Evolutionary conservation across 1,140 invertebrate species (phyloP).

Genomic region (Cryptotermes secundus): DNA sequence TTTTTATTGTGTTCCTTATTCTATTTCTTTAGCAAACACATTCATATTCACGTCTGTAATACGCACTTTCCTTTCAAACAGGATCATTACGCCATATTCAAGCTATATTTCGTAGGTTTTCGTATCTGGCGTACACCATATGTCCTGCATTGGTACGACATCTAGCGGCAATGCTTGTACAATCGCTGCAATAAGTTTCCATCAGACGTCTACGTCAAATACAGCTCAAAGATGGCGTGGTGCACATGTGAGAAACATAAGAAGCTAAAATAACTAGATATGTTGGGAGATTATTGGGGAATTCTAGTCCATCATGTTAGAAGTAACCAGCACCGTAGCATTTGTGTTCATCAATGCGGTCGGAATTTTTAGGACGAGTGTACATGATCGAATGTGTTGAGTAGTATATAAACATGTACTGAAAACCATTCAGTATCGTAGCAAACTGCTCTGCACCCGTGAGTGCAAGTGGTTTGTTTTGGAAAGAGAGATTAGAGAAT

Average conservation of each 20-base stretch:
- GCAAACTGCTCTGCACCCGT: constrained; percentile 34
- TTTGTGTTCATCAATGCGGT: background rate
- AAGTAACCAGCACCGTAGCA: background rate
- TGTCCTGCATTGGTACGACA: background rate
- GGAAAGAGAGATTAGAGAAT: background rate
- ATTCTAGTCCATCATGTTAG: background rate
- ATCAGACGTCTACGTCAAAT: no score
- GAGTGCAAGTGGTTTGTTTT: constrained; percentile 33
- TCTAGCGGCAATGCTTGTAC: background rate
- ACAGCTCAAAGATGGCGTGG: no score
- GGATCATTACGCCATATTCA: no score
- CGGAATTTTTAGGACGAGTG: no score
- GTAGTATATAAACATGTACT: background rate
- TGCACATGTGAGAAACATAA: background rate
- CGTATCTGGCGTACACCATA: no score
- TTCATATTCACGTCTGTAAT: no score
- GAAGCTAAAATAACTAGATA: background rate
- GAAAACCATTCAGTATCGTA: background rate
- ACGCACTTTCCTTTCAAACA: no score
- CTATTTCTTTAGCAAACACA: no score
- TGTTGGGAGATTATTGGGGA: background rate
- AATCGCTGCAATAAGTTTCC: background rate
- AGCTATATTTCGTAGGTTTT: no score
- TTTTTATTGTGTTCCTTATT: no score
- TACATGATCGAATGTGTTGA: no score